phyloP scores from a whole-genome alignment of 2,888 invertebrate species.

The Anoncus sp. region DNA sequence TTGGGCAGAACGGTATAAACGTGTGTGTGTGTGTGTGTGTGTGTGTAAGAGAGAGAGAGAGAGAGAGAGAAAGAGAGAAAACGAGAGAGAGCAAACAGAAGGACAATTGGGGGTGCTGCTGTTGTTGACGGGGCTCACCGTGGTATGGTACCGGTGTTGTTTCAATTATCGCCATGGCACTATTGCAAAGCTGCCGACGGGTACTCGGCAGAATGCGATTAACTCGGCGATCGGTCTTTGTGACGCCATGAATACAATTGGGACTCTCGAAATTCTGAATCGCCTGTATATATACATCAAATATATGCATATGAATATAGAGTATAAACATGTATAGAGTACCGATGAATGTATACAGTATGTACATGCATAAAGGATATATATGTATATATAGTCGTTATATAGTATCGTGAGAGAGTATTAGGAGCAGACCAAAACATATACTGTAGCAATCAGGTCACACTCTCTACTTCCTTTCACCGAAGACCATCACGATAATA shows the following conservation, averaged over 20 bases:
- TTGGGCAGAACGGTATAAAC: not conserved
- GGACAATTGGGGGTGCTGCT: constrained; percentile 55
- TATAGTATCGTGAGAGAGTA: constrained; percentile 15
- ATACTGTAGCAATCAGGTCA: constrained; percentile 45
- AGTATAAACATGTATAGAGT: constrained; percentile 16
- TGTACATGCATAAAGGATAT: not conserved
- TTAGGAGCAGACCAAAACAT: constrained; percentile 16
- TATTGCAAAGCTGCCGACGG: constrained; percentile 70
- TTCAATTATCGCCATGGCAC: constrained; percentile 73
- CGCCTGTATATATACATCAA: constrained; percentile 22
- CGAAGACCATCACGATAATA: constrained; percentile 39
- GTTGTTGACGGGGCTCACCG: constrained; percentile 29
- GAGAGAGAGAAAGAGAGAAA: not conserved
- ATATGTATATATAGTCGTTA: not conserved
- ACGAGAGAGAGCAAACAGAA: constrained; percentile 5
- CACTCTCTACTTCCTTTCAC: constrained; percentile 43
- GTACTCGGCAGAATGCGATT: constrained; percentile 72
- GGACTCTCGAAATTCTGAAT: constrained; percentile 71
- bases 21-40: not conserved
- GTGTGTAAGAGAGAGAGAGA: constrained; percentile 1
- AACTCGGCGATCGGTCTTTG: constrained; percentile 73
- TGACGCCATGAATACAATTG: constrained; percentile 70
- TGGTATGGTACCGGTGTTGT: constrained; percentile 66
- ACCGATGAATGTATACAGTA: too few species aligned
- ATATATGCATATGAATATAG: constrained; percentile 13